phyloP scores from a whole-genome alignment of 2,113 vertebrate species.

The Notarius quadriscutis region DNA sequence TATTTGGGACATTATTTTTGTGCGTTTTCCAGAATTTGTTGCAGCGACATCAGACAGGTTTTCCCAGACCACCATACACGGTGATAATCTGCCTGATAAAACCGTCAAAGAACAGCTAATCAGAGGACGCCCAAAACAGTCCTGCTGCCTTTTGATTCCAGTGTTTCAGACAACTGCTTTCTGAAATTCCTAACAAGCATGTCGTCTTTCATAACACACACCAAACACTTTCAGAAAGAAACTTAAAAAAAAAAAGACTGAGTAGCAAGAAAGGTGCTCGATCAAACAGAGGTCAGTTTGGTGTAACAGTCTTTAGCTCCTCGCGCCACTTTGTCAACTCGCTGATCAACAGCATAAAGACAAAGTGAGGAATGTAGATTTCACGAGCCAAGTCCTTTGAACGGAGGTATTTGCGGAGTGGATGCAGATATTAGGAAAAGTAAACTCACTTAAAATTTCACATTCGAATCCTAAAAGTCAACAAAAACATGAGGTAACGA shows the following conservation, averaged over 20 bases:
- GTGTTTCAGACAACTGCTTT: slow-evolving; percentile 21
- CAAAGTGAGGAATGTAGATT: slow-evolving; percentile 26
- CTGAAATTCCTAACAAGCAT: not conserved
- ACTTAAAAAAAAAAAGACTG: slow-evolving; percentile 21
- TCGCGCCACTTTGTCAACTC: not conserved
- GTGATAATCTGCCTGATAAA: not conserved
- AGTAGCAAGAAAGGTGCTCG: slow-evolving; percentile 35
- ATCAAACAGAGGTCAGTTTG: slow-evolving; percentile 14
- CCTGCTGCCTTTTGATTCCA: slow-evolving; percentile 40
- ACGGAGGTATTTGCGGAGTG: slow-evolving; percentile 50
- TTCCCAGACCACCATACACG: not conserved
- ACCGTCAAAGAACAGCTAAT: not conserved
- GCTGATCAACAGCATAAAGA: slow-evolving; percentile 14
- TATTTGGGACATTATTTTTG: not conserved
- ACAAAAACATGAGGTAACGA: slow-evolving; percentile 43
- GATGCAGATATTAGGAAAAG: slow-evolving; percentile 23
- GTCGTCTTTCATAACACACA: not conserved
- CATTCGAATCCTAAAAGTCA: slow-evolving; percentile 18
- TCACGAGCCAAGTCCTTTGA: not conserved
- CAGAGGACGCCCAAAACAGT: slow-evolving; percentile 32
- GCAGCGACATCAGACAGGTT: not conserved
- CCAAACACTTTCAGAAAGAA: not conserved
- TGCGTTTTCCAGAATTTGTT: too few species aligned
- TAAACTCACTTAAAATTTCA: not conserved
- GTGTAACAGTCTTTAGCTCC: slow-evolving; percentile 40